Evolutionary conservation across 2,797 vertebrate species (phyloP).

Genomic region (Phyllotis vaccarum): DNA sequence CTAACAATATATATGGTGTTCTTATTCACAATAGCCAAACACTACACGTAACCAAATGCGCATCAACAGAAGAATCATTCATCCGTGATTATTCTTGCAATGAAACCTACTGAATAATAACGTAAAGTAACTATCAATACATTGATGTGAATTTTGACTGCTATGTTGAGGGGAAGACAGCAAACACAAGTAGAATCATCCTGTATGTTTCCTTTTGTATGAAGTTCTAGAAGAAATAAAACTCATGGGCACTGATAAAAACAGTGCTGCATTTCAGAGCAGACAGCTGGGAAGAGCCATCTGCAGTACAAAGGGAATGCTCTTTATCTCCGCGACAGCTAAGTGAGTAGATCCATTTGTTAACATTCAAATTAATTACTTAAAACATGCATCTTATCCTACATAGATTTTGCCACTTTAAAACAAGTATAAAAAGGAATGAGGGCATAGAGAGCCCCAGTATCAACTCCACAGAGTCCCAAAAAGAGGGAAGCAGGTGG

Average conservation of each 20-base stretch:
- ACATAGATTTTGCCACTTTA: not conserved
- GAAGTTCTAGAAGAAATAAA: constrained; percentile 48
- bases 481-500: constrained; percentile 5
- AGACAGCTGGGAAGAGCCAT: not conserved
- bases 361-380: constrained; percentile 45
- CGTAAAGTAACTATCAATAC: constrained; percentile 21
- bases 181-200: not conserved
- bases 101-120: constrained; percentile 26
- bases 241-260: constrained; percentile 14
- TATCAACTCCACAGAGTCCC: not conserved
- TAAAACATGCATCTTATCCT: constrained; percentile 50
- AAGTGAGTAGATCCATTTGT: not conserved
- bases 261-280: not conserved
- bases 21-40: constrained; percentile 57
- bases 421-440: not conserved
- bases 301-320: not conserved
- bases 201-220: not conserved
- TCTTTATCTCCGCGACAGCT: not conserved
- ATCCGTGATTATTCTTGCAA: constrained; percentile 3
- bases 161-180: constrained; percentile 15
- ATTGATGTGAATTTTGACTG: not conserved
- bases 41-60: constrained; percentile 46
- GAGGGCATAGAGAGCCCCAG: not conserved
- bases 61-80: constrained; percentile 19
- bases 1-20: not conserved